A percentile compares a stretch with the other conserved stretches of the same genome.
Evolutionary conservation across 2,888 invertebrate genomes (phyloP).

Genomic region (Orthosia cruda): DNA sequence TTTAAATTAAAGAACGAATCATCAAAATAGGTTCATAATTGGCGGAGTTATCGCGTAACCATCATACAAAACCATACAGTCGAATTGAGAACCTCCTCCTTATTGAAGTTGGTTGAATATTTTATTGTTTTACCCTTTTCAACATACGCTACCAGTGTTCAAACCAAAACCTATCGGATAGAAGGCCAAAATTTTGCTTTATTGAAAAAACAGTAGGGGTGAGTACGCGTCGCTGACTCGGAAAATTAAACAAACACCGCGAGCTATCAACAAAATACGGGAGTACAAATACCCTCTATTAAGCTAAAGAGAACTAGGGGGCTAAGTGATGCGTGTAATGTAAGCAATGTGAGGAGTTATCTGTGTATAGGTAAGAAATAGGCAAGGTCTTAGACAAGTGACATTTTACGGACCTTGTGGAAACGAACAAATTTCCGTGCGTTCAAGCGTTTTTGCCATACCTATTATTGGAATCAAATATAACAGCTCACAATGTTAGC

Average conservation of each 20-base stretch:
- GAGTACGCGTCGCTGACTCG: conserved; percentile 28
- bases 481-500: too few species aligned
- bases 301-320: not conserved
- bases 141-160: not conserved
- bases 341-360: conserved; percentile 17
- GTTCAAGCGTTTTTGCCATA: too few species aligned
- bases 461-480: too few species aligned
- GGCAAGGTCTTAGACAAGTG: too few species aligned
- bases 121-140: not conserved
- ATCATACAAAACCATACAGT: too few species aligned
- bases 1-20: too few species aligned
- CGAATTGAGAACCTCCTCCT: too few species aligned
- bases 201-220: conserved; percentile 38
- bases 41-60: too few species aligned
- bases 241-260: conserved; percentile 44
- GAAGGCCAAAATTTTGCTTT: conserved; percentile 17
- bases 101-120: not conserved
- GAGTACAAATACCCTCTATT: too few species aligned
- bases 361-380: not conserved
- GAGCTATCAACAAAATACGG: conserved; percentile 28
- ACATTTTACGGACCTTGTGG: too few species aligned
- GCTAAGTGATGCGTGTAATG: conserved; percentile 30
- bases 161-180: not conserved
- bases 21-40: too few species aligned
- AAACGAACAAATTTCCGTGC: too few species aligned